Evolutionary conservation across 2,888 invertebrate species (phyloP), one percentile per base, ranked within the genome.

Genomic region (Fragum sueziense): DNA sequence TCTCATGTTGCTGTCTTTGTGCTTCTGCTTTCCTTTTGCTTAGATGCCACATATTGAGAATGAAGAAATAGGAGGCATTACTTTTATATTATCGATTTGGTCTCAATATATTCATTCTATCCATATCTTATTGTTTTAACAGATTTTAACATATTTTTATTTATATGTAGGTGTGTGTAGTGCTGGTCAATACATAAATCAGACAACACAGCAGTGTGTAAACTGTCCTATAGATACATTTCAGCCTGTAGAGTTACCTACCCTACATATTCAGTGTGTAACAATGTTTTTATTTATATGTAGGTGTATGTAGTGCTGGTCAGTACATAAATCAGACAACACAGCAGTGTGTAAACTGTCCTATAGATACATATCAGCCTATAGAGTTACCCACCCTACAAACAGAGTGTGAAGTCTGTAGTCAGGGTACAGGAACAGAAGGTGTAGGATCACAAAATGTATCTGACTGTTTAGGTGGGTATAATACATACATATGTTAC

Each of bases 261-360:
- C 74, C 51, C 27, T 7, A 1, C 27, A 17, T 80, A 77, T 54
- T 27, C 52, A 6, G 37, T 34, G 14, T 37, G 37, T 9, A 37
- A 37, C 6, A 37, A 6, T 9, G 6, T 37, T 37, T 37, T 37
- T 9, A 14, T 47, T 25, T 57, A 1, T 14, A 67, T 71, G 4
- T 72, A 81, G 80, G 71, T 34, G 57, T 67, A 1, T 81, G 80
- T 57, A 70, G 47, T 2, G 77, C 57, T 25, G 80, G 80, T 7
- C n/a, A 71, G 11, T 37, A 77, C 14, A 76, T 68, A 47, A 51
- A 47, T 29, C 47, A 41, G 11, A 9, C n/a, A 27, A 17, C 25
- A 27, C 47, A 47, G n/a, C 47, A 47, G 17, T 81, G 80, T 77
- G 54, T 27, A 7, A 1, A 47, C 20, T 81, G 80, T 57, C 51